Percentiles rank a stretch among this genome's conserved stretches.
These are phyloP conservation scores for Micromys minutus DNA, from an alignment of 2,113 vertebrate genomes.

Conservation along the genomic window DNA sequence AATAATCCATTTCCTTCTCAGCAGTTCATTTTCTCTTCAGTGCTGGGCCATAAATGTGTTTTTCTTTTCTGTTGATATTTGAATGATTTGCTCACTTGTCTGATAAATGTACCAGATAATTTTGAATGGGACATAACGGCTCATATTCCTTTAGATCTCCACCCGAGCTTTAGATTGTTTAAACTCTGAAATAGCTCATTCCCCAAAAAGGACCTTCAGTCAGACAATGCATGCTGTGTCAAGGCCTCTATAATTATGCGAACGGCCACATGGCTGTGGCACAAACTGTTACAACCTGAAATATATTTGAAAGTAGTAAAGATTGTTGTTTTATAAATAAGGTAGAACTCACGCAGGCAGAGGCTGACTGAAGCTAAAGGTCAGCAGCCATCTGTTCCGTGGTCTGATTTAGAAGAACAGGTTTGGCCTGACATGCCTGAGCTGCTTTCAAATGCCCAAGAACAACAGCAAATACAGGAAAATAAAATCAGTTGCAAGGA, in stretches of 20 bases:
- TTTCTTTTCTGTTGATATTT: constrained; percentile 24
- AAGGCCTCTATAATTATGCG: constrained; percentile 13
- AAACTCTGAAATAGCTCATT: neutral
- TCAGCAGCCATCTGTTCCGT: constrained; percentile 76
- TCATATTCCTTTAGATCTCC: neutral
- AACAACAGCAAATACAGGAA: constrained; percentile 14
- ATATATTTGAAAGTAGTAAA: constrained; percentile 55
- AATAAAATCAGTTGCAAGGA: constrained; percentile 61
- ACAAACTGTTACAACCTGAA: constrained; percentile 55
- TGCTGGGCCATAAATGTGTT: neutral
- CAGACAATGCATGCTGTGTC: neutral
- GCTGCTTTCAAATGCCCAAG: constrained; percentile 70
- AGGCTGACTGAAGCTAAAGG: constrained; percentile 74
- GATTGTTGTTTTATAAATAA: constrained; percentile 71
- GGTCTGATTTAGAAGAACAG: constrained; percentile 75
- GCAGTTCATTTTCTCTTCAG: neutral
- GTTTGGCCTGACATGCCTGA: constrained; percentile 71
- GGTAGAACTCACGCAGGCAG: constrained; percentile 59
- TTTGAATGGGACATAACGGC: neutral
- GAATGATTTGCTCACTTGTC: constrained; percentile 18
- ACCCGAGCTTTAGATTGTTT: neutral
- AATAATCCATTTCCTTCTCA: neutral
- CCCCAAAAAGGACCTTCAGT: constrained; percentile 17
- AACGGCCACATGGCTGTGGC: neutral
- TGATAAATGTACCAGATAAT: constrained; percentile 7